A percentile compares a stretch with the other conserved stretches of the same genome.
phyloP scores from a whole-genome alignment of 53 echinoderm and acorn worm species.

The Echinometra lucunter region DNA sequence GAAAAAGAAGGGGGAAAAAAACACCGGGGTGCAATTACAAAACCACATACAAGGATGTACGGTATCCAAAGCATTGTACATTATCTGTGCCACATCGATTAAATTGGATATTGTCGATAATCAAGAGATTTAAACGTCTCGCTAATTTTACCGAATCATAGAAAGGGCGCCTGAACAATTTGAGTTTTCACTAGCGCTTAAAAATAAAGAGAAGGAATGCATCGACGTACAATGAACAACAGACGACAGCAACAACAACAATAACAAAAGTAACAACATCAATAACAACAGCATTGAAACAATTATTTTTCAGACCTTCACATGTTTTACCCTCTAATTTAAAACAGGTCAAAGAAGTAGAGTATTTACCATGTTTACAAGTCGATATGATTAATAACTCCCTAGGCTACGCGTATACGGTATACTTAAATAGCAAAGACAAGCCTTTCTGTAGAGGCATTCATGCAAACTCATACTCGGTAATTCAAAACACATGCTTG shows the following conservation, averaged over 20 bases:
- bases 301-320: neutral
- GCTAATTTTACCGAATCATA: neutral
- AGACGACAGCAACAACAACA: neutral
- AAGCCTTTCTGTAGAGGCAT: neutral
- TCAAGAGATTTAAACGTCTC: neutral
- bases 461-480: constrained; percentile 12
- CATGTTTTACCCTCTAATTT: neutral
- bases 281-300: no score
- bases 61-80: no score
- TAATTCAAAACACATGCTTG: neutral
- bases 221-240: no score
- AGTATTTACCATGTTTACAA: neutral
- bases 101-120: neutral
- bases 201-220: no score
- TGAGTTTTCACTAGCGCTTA: no score
- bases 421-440: neutral
- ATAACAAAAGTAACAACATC: neutral
- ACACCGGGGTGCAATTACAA: no score
- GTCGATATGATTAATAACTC: neutral
- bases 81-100: no score
- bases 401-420: neutral
- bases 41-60: no score
- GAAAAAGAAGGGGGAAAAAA: no score
- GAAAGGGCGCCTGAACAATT: neutral
- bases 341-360: neutral